Evolutionary conservation across 2,888 invertebrate species (phyloP).

Genomic region (Apamea anceps): DNA sequence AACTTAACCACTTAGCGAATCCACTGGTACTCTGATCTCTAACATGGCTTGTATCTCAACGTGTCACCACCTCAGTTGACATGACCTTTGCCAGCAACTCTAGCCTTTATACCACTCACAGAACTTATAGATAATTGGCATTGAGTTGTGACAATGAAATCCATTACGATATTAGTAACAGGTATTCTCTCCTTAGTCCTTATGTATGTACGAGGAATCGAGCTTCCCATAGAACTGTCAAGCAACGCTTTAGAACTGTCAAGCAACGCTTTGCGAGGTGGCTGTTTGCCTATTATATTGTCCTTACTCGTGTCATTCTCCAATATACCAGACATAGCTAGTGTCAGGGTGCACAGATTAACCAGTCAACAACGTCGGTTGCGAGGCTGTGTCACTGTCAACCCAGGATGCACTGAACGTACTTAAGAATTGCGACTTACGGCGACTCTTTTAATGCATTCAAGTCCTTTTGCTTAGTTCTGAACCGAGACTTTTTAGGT

Average conservation of each 20-base stretch:
- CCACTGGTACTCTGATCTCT: background rate
- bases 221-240: background rate
- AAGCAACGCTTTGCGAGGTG: background rate
- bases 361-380: background rate
- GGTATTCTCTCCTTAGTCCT: conserved; percentile 10
- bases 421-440: background rate
- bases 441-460: background rate
- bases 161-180: background rate
- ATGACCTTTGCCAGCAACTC: conserved; percentile 29
- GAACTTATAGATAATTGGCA: conserved; percentile 42
- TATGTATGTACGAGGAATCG: background rate
- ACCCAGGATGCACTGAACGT: background rate
- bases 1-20: background rate
- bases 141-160: conserved; percentile 8
- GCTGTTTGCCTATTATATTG: background rate
- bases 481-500: background rate
- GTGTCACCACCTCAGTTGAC: conserved; percentile 13
- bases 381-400: background rate
- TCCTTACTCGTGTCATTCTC: background rate
- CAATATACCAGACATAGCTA: background rate
- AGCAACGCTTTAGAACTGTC: background rate
- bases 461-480: background rate
- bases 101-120: conserved; percentile 4
- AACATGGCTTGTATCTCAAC: background rate
- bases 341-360: background rate